These are phyloP conservation scores for Silurus asotus DNA, from an alignment of 2,113 vertebrate species.

Conservation along the genomic window DNA sequence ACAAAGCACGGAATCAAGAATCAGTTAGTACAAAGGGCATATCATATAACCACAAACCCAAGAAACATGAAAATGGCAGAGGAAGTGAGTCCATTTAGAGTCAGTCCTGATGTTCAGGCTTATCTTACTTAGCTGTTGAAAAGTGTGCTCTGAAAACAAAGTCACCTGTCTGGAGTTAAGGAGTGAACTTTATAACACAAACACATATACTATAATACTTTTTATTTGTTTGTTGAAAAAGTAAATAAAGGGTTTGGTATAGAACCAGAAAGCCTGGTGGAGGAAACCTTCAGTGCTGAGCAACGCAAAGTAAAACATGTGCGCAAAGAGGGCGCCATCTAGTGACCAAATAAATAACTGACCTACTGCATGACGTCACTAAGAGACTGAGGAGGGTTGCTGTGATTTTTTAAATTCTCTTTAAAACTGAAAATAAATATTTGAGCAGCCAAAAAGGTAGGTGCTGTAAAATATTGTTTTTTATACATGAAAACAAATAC, in stretches of 20 bases:
- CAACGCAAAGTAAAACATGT: not conserved
- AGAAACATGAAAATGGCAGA: conserved; percentile 10
- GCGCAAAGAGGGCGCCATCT: conserved; percentile 30
- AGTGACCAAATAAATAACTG: not conserved
- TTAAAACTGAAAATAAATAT: not conserved
- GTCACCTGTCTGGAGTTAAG: not conserved
- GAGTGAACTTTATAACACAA: not conserved
- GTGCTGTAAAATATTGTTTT: not conserved
- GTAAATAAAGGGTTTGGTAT: not conserved
- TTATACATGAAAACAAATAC: not conserved
- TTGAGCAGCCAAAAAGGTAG: not conserved
- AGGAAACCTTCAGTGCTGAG: not conserved
- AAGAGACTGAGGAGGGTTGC: not conserved
- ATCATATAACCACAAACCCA: conserved; percentile 15
- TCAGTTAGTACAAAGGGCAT: conserved; percentile 20
- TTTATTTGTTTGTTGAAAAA: not conserved
- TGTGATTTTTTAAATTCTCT: not conserved
- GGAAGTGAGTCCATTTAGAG: not conserved
- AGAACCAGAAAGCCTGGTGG: not conserved
- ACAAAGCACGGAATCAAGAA: conserved; percentile 27
- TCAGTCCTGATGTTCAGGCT: not conserved
- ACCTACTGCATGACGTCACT: not conserved
- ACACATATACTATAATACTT: not conserved
- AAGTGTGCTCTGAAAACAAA: not conserved
- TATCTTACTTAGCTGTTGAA: not conserved